Base-by-base conservation (phyloP, 2,888 invertebrate genomes). In the Cylindroiulus punctatus region DNA sequence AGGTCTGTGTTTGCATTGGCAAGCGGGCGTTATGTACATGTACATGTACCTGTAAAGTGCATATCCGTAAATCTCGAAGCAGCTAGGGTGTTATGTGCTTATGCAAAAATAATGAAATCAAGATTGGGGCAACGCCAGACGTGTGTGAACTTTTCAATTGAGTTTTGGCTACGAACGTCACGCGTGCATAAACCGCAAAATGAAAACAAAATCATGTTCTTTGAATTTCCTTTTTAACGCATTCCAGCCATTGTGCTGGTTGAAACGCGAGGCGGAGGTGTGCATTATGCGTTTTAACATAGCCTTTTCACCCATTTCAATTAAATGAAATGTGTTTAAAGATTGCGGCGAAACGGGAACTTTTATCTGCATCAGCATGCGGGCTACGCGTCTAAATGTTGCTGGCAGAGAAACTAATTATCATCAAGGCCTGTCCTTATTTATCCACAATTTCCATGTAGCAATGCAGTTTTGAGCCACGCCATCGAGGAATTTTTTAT, bases 381-480 rank as follows among this genome's bases (percentile, higher is more conserved):
- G 1, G 10, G 26, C 30, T 76, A 76, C 26, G 26, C 26, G 30
- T 30, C 76, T 76, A 22, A 76, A 76, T 76, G 76, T 30, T 30
- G 26, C 76, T 76, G 12, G 30, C 76, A 30, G 12, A 76, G 12
- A 76, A 76, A 76, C 76, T 76, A 76, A 76, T 76, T 76, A 76
- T 76, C 76, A 76, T 26, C 76, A 76, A 76, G 76, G 76, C 26
- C 76, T 76, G 76, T 76, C 26, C 30, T 30, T 76, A 76, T 76
- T 76, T 76, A 76, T 76, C 14, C 76, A 26, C 76, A 30, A 76
- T 76, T 76, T 12, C 30, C 76, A 76, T 76, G 76, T 26, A 30
- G 76, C 26, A 76, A 76, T 76, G 76, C 76, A 30, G 76, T 30
- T 76, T 17, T 14, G 26, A 76, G 8, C 76, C 30, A 76, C 26